Conservation (phyloP, 2,888 invertebrate species). For the Leptinotarsa juncta region DNA sequence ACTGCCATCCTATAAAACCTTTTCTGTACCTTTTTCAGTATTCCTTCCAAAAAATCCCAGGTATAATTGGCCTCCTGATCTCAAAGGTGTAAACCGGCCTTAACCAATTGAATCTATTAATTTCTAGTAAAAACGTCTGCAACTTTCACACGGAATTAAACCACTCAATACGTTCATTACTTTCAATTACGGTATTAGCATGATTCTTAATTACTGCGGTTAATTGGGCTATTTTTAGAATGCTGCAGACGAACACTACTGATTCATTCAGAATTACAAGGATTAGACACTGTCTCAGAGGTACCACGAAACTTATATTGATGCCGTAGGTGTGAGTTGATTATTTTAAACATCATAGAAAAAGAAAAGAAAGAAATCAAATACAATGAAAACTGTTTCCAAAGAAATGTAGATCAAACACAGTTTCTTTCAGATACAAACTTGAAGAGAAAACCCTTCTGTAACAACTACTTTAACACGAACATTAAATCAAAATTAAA, state of each 20-base stretch:
- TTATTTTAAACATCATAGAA: background rate
- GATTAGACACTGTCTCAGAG: no score
- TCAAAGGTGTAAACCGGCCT: background rate
- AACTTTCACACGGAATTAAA: conserved; percentile 40
- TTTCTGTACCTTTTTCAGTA: no score
- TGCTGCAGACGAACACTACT: background rate
- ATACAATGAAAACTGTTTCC: no score
- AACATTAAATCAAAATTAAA: no score
- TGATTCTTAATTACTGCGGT: conserved; percentile 19
- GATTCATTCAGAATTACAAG: conserved; percentile 1
- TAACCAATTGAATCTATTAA: conserved; percentile 23
- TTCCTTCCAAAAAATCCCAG: no score
- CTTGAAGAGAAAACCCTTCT: no score
- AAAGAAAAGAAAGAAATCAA: no score
- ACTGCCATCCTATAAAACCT: no score
- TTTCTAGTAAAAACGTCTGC: conserved; percentile 28
- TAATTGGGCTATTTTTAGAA: conserved; percentile 25
- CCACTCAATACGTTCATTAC: conserved; percentile 30
- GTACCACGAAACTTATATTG: no score
- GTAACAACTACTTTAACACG: no score
- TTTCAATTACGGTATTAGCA: conserved; percentile 26
- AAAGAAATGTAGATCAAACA: no score
- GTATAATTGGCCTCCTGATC: background rate
- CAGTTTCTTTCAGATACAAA: no score
- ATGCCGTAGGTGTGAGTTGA: background rate